Evolutionary conservation across 2,113 vertebrate species (phyloP), one percentile per base, ranked within the genome.

Genomic region (Pterocles burchelli): DNA sequence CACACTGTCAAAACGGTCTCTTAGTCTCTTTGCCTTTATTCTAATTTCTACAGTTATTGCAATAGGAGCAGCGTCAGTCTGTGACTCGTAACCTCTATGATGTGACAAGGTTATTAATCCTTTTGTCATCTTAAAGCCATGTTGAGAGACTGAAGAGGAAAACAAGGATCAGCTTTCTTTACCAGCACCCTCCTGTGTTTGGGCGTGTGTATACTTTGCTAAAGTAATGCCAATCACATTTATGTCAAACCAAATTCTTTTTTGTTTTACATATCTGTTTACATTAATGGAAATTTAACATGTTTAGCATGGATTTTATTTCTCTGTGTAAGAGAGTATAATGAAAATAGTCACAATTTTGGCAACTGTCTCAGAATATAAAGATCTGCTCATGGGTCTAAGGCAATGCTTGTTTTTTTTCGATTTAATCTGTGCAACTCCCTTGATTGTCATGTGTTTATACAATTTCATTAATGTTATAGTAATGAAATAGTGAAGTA

Each of bases 101-200:
- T 43, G 78, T 88, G 85, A 88, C 78, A 77, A 80, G 75, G 61
- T 94, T 90, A 66, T 93, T 90, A 93, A 95, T 88, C 72, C 55
- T 55, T 94, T 61, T 45, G 72, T 90, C 79, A 93, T 38, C 34
- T 51, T 77, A 88, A 88, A 88, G 63, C 67, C 81, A 46, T 3
- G 1, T 16, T 83, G 87, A 90, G 74, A 89, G 71, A 76, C 34
- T 57, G 51, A 71, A 91, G 72, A 24, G 77, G 75, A 93, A 91
- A 95, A 90, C 1, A 0, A 83, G 59, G 18, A 86, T 79, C 78
- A 85, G 28, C 20, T 76, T 90, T 51, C 72, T 74, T 81, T 36
- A 87, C 49, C 66, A 81, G 62, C 72, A 75, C 66, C 92, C 58
- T 72, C 57, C 76, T 88, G 57, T 76, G 46, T 76, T 57, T 65